Base-by-base conservation (phyloP, 2,888 invertebrate species). In the Tupiocoris notatus region DNA sequence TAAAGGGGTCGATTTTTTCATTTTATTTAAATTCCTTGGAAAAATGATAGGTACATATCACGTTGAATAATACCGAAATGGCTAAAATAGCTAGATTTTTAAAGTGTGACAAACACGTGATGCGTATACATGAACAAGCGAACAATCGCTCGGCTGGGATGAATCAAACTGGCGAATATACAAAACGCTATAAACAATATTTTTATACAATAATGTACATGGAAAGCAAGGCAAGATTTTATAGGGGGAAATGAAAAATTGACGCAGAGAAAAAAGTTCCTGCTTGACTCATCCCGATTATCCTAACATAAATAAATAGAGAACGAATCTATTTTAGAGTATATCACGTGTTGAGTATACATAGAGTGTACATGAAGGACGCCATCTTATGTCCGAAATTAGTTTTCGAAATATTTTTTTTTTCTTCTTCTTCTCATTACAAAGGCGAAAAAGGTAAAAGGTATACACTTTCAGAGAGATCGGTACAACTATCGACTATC, bases 261-360 rank as follows among this genome's bases (percentile, higher is more conserved):
- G 67, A 65, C 24, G 70, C 67, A 66, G 67, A 76, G 61, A 62
- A 77, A 76, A 58, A 67, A 68, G 58, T 65, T 64, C 18, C 65
- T 18, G 64, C 64, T 65, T 57, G 57, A 64, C 65, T 75, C 65
- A 64, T 56, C 75, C 75, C 58, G 18, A 20, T 24, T 54, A 65
- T 73, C 23, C 64, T 78, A 78, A 78, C 77, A 78, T 77, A 78
- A 79, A 79, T 79, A 79, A 75, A 76, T 79, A 78, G 62, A 61
- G 77, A 77, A 78, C 76, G 63, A 77, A 78, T 78, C 76, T 77
- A 77, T 78, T 77, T 63, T 78, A 73, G 75, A 75, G 73, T 77
- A 79, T 79, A 79, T 79, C 79, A 79, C 79, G 77, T 79, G 78
- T 79, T 78, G 77, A 79, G 79, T 79, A 79, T 79, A 79, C 79